phyloP scores from a whole-genome alignment of 2,888 invertebrate species.

The Drepana falcataria region DNA sequence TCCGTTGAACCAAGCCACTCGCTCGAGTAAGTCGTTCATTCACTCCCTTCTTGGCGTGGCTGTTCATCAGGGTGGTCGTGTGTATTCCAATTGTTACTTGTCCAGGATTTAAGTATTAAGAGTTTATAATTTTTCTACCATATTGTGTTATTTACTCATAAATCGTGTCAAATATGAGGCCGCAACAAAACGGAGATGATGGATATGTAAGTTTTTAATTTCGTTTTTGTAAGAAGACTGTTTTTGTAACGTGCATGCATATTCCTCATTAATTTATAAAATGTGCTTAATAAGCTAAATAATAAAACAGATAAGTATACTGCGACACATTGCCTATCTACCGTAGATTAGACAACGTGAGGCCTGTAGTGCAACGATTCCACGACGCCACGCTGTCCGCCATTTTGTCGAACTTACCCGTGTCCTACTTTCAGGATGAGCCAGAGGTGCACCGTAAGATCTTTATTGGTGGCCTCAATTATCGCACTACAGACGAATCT shows the following conservation, averaged over 20 bases:
- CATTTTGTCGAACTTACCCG: conserved; percentile 60
- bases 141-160: neutral
- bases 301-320: no score
- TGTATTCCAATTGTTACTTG: neutral
- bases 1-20: no score
- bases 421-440: conserved; percentile 78
- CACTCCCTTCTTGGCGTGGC: conserved; percentile 68
- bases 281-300: no score
- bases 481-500: conserved; percentile 95
- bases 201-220: conserved; percentile 60
- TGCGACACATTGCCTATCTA: no score
- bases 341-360: no score
- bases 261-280: no score
- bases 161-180: conserved; percentile 38
- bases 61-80: conserved; percentile 37
- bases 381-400: conserved; percentile 43
- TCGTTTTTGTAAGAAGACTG: conserved; percentile 5
- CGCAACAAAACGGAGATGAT: conserved; percentile 67
- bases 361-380: neutral
- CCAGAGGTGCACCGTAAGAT: conserved; percentile 94
- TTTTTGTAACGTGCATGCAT: no score
- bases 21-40: conserved; percentile 9
- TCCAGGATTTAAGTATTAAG: neutral
- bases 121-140: neutral
- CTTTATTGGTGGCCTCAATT: conserved; percentile 97